These are phyloP conservation scores for Gavia stellata DNA, from an alignment of 2,113 vertebrate species.

Conservation along the genomic window DNA sequence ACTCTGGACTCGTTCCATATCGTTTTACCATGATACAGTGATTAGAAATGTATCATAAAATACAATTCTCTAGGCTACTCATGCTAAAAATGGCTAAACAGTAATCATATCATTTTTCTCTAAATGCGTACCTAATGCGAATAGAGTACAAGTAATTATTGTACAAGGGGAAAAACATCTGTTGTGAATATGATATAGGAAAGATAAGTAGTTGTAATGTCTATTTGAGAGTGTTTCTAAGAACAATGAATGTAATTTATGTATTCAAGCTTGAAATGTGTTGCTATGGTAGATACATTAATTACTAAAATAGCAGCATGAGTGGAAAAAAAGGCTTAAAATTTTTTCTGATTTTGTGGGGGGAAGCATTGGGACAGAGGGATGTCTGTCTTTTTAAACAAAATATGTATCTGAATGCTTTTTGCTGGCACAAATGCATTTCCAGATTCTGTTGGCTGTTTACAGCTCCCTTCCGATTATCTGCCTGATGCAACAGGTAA, in stretches of 20 bases:
- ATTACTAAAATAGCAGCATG: not conserved
- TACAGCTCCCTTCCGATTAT: not conserved
- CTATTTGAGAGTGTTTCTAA: not conserved
- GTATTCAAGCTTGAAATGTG: not conserved
- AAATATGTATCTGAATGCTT: not conserved
- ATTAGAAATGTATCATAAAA: not conserved
- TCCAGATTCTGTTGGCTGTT: not conserved
- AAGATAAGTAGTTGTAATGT: not conserved
- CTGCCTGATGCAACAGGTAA: not conserved
- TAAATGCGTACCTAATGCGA: not conserved
- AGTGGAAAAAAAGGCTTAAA: not conserved
- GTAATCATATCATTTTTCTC: not conserved
- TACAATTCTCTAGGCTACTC: not conserved
- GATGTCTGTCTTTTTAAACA: not conserved
- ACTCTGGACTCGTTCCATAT: not conserved
- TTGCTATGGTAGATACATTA: not conserved
- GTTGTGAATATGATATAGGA: not conserved
- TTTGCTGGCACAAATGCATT: not conserved
- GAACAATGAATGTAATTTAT: not conserved
- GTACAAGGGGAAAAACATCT: not conserved
- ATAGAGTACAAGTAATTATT: not conserved
- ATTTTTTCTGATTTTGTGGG: not conserved
- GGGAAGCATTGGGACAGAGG: accelerated
- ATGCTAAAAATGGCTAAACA: not conserved
- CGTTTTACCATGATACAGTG: not conserved